Evolutionary conservation across 2,113 vertebrate genomes (phyloP).

Genomic region (Channa argus): DNA sequence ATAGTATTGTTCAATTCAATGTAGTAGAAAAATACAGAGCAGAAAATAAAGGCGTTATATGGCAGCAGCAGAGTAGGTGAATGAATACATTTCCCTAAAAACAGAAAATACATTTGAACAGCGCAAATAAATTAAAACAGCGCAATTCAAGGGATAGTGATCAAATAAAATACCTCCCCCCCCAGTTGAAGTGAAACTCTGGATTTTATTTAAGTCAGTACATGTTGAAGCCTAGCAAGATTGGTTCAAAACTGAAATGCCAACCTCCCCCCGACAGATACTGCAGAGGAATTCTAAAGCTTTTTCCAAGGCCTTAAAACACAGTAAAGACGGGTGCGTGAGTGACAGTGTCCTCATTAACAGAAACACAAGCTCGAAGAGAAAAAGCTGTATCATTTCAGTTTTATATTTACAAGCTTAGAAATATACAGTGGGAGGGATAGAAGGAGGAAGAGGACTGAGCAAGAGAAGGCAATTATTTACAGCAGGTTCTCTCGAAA

Average conservation of each 20-base stretch:
- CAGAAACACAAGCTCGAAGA: constrained; percentile 63
- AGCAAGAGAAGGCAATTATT: constrained; percentile 72
- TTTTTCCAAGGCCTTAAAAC: constrained; percentile 62
- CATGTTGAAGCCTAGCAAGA: constrained; percentile 62
- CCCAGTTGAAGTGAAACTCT: constrained; percentile 75
- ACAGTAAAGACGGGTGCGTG: constrained; percentile 53
- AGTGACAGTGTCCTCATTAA: constrained; percentile 48
- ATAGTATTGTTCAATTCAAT: background rate
- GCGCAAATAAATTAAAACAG: constrained; percentile 49
- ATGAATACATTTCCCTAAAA: constrained; percentile 33
- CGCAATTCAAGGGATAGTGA: constrained; percentile 52
- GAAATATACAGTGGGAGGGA: constrained; percentile 69
- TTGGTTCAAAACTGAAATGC: constrained; percentile 40
- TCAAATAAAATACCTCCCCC: constrained; percentile 72
- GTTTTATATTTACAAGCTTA: constrained; percentile 73
- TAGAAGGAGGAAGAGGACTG: constrained; percentile 32
- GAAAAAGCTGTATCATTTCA: constrained; percentile 49
- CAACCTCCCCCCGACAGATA: constrained; percentile 24
- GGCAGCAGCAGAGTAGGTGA: constrained; percentile 30
- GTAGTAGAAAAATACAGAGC: background rate
- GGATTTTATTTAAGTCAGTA: constrained; percentile 79
- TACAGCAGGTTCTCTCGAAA: constrained; percentile 67
- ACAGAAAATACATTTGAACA: constrained; percentile 38
- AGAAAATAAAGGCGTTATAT: constrained; percentile 26
- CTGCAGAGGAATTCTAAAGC: constrained; percentile 61